Evolutionary conservation across 2,113 vertebrate genomes (phyloP).

Genomic region (Nycticorax nycticorax): DNA sequence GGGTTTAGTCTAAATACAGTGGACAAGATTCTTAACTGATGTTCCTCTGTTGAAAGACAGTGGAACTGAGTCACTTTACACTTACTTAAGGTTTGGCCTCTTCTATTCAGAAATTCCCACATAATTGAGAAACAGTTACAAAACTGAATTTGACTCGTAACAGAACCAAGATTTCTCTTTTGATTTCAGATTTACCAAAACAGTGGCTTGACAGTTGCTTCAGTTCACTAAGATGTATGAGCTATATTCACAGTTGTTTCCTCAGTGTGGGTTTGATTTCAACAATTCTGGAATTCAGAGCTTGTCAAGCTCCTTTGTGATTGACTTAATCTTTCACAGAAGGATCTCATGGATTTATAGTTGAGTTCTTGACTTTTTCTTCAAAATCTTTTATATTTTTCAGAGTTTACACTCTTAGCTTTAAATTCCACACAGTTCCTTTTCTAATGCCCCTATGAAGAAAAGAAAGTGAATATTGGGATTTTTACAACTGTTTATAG

Average conservation of each 20-base stretch:
- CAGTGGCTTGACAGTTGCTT: background rate
- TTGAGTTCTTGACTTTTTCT: slow-evolving; percentile 6
- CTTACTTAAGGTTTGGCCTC: background rate
- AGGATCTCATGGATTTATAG: background rate
- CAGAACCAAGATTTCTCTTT: slow-evolving; percentile 20
- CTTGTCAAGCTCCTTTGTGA: slow-evolving; percentile 4
- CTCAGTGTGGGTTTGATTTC: background rate
- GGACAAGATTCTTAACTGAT: background rate
- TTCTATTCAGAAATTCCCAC: background rate
- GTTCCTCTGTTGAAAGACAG: background rate
- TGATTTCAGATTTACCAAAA: slow-evolving; percentile 8
- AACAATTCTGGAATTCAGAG: slow-evolving; percentile 9
- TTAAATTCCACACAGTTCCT: background rate
- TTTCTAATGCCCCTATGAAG: background rate
- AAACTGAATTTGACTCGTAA: background rate
- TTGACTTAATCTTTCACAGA: slow-evolving; percentile 11
- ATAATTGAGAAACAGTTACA: background rate
- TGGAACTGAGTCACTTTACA: background rate
- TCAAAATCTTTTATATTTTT: background rate
- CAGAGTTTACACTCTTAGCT: background rate
- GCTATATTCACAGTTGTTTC: background rate
- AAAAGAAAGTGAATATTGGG: background rate
- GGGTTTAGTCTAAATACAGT: background rate
- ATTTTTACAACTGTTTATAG: background rate
- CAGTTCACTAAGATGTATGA: background rate